Conservation (phyloP, 2,113 vertebrate species). For the Hyla sarda region DNA sequence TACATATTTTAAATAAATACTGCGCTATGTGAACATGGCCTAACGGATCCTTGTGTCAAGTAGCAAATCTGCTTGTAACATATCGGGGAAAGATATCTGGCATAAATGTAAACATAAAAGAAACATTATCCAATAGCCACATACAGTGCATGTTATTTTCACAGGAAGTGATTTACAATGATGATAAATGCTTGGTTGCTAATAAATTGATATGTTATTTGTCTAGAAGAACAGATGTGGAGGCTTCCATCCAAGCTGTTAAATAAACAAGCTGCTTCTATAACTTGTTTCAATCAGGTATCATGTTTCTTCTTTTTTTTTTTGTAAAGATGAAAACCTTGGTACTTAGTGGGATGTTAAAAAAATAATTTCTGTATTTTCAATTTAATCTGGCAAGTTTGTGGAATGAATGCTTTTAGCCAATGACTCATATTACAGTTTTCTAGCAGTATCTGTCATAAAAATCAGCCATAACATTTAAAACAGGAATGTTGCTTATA, state of each 20-base stretch:
- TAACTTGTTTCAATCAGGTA: neutral
- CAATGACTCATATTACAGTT: no score
- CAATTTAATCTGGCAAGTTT: neutral
- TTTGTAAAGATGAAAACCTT: neutral
- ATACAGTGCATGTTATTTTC: neutral
- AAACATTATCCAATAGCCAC: neutral
- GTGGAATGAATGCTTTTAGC: no score
- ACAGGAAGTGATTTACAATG: neutral
- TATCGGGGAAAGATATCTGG: neutral
- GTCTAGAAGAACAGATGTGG: constrained; percentile 34
- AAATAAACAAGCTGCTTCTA: neutral
- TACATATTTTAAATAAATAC: no score
- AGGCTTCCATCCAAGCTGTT: constrained; percentile 36
- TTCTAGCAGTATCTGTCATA: no score
- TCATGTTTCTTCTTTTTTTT: neutral
- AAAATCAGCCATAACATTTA: no score
- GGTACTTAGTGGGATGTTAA: neutral
- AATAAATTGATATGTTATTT: constrained; percentile 31
- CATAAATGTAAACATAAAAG: neutral
- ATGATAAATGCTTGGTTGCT: constrained; percentile 19
- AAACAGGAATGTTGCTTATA: no score
- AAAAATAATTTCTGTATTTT: neutral
- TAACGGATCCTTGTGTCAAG: neutral
- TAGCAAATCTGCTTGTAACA: neutral
- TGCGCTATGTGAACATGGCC: neutral